A percentile compares a stretch with the other conserved stretches of the same genome.
These are phyloP conservation scores for Epiblema foenella DNA, from an alignment of 2,888 invertebrate species.

Conservation along the genomic window DNA sequence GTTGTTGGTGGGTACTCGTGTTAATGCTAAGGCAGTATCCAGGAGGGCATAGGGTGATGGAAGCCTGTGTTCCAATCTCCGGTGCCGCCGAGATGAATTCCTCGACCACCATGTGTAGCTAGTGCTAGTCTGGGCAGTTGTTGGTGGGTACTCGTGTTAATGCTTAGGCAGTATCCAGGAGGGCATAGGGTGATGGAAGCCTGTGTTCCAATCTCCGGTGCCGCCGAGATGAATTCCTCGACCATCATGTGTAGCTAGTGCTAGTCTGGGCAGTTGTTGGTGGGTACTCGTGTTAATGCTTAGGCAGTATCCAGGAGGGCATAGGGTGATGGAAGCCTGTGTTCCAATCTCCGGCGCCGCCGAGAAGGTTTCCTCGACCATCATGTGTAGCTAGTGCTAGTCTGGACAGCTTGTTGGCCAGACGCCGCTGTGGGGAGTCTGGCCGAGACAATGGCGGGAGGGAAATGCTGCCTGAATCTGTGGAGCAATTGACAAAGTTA, in stretches of 20 bases:
- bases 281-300: constrained; percentile 57
- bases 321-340: constrained; percentile 66
- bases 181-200: constrained; percentile 66
- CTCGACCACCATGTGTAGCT: constrained; percentile 95
- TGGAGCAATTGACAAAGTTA: constrained; percentile 4
- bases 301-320: constrained; percentile 76
- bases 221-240: constrained; percentile 94
- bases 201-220: constrained; percentile 89
- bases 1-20: too few species aligned
- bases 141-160: constrained; percentile 73
- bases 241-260: constrained; percentile 95
- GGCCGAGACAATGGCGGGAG: constrained; percentile 76
- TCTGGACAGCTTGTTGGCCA: constrained; percentile 94
- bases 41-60: constrained; percentile 69
- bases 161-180: constrained; percentile 78
- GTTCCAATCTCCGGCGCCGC: constrained; percentile 92
- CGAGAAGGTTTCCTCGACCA: constrained; percentile 93
- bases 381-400: constrained; percentile 95
- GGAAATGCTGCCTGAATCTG: constrained; percentile 79
- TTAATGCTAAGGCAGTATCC: constrained; percentile 76
- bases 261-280: constrained; percentile 88
- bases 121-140: constrained; percentile 93
- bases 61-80: constrained; percentile 87
- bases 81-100: constrained; percentile 93
- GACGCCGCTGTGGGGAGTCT: constrained; percentile 86